Conservation (phyloP, 2,797 vertebrate species). For the Tragelaphus oryx region DNA sequence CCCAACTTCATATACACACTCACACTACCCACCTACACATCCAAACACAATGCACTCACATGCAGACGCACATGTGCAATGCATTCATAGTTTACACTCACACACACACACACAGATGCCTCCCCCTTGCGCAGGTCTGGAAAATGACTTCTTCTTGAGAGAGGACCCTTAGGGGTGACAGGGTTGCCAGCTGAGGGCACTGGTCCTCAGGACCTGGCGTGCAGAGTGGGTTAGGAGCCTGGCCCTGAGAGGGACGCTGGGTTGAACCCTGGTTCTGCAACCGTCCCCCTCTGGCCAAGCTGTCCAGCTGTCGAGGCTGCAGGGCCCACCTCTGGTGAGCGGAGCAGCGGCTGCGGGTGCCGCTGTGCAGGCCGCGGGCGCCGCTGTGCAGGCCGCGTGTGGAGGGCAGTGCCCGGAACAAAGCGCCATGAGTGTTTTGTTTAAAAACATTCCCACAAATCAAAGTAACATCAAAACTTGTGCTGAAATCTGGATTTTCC, state of each 20-base stretch:
- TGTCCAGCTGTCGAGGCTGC: background rate
- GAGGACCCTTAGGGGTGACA: background rate
- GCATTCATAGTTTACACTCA: background rate
- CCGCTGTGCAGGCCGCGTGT: background rate
- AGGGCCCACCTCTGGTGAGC: background rate
- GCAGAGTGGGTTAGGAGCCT: background rate
- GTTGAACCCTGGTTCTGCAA: background rate
- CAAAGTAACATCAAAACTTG: background rate
- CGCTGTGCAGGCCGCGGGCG: accelerated
- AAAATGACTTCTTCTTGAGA: background rate
- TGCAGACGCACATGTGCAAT: background rate
- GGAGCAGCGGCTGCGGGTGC: accelerated
- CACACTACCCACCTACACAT: too few relatives aligned
- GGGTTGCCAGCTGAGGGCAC: background rate
- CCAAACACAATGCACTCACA: too few relatives aligned
- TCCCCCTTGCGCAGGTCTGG: background rate
- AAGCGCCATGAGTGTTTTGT: background rate
- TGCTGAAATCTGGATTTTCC: background rate
- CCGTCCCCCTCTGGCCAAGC: background rate
- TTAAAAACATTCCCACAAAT: background rate
- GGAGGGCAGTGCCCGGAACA: background rate
- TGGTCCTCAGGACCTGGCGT: background rate
- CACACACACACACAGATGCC: background rate
- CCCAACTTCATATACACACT: too few relatives aligned
- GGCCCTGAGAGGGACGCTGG: background rate